Conservation (phyloP, 2,888 invertebrate species). For the Pocota personata region DNA sequence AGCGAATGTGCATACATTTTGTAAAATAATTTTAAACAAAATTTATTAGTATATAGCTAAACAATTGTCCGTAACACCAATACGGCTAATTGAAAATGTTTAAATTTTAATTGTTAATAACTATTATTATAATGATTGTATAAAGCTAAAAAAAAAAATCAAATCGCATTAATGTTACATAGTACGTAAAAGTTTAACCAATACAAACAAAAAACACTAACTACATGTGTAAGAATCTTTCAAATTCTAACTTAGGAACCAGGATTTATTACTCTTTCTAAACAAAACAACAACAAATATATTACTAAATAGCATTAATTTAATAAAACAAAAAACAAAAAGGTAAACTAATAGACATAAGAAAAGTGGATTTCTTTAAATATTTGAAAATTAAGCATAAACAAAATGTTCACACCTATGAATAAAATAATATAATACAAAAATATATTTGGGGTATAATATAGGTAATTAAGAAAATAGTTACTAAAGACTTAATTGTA, state of each 20-base stretch:
- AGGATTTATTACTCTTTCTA: conserved; percentile 51
- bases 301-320: conserved; percentile 24
- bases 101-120: conserved; percentile 55
- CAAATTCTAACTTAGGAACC: conserved; percentile 55
- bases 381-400: conserved; percentile 57
- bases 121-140: conserved; percentile 41
- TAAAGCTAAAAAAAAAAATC: conserved; percentile 34
- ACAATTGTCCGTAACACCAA: neutral
- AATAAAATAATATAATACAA: conserved; percentile 29
- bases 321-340: neutral
- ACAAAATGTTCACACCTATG: conserved; percentile 35
- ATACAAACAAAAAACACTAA: conserved; percentile 19
- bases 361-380: conserved; percentile 70
- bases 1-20: conserved; percentile 51
- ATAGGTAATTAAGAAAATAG: conserved; percentile 47
- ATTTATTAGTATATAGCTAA: neutral
- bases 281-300: neutral
- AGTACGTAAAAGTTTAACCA: conserved; percentile 34
- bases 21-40: conserved; percentile 37
- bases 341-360: conserved; percentile 43
- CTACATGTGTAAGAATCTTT: conserved; percentile 27
- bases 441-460: conserved; percentile 54
- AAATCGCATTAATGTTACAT: conserved; percentile 57
- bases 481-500: conserved; percentile 48
- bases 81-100: conserved; percentile 17